Evolutionary conservation across 2,888 invertebrate genomes (phyloP).

Genomic region (Limnephilus marmoratus): DNA sequence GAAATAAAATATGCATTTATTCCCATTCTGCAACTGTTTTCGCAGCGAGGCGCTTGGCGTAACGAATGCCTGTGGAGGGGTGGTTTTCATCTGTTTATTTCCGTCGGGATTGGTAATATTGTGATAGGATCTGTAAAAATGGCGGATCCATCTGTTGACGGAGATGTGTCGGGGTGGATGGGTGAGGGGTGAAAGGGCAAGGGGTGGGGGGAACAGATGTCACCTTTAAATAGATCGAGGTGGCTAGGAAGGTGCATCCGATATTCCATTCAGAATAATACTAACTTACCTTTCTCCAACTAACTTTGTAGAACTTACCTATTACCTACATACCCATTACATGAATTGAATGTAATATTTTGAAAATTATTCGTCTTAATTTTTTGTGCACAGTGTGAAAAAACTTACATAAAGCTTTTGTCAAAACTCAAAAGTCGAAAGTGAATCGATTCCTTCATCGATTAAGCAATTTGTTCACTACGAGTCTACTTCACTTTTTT

Average conservation of each 20-base stretch:
- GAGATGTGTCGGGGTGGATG: background rate
- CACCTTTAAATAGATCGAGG: constrained; percentile 53
- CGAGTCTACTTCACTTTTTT: too few relatives aligned
- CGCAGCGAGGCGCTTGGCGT: background rate
- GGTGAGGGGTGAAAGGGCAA: background rate
- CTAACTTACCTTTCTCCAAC: background rate
- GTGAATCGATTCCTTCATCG: too few relatives aligned
- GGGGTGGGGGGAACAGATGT: constrained; percentile 49
- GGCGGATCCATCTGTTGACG: constrained; percentile 53
- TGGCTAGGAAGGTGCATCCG: constrained; percentile 30
- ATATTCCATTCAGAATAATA: background rate
- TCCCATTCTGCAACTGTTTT: background rate
- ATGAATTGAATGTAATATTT: too few relatives aligned
- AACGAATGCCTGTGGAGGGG: constrained; percentile 27
- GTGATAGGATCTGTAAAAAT: constrained; percentile 59
- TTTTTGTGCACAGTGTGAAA: too few relatives aligned
- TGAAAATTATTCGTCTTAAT: too few relatives aligned
- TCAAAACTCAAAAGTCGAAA: too few relatives aligned
- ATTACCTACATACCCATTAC: too few relatives aligned
- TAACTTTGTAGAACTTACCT: background rate
- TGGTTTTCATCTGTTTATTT: constrained; percentile 52
- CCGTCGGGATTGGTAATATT: constrained; percentile 57
- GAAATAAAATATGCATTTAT: background rate
- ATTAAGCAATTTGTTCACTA: too few relatives aligned
- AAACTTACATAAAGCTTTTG: too few relatives aligned